phyloP scores from a whole-genome alignment of 2,888 invertebrate species.

The Metacarcinus magister region DNA sequence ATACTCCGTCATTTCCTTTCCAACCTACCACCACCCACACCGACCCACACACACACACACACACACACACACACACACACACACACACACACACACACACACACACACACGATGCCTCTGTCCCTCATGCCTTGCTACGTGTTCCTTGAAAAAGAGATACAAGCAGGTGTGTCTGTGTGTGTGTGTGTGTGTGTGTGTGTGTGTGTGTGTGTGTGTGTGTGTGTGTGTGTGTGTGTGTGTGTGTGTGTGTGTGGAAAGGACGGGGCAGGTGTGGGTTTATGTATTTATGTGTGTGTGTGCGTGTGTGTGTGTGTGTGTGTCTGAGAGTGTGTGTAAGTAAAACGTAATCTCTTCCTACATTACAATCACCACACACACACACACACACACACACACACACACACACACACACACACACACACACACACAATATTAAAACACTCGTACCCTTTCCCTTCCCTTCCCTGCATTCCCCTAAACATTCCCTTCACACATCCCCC shows the following conservation, averaged over 20 bases:
- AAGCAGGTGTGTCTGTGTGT: neutral
- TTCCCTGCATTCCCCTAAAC: neutral
- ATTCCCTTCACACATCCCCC: too few species aligned
- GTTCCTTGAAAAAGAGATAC: neutral
- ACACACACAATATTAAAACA: too few species aligned
- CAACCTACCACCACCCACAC: neutral
- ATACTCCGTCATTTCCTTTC: neutral
- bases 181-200: neutral
- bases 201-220: conserved; percentile 42
- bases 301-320: neutral
- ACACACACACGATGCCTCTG: neutral
- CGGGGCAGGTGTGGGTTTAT: too few species aligned
- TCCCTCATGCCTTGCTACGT: neutral
- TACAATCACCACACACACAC: neutral
- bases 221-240: neutral
- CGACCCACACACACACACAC: conserved; percentile 1
- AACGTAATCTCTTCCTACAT: neutral
- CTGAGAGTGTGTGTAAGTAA: too few species aligned
- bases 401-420: too few species aligned
- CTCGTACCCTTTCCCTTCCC: neutral
- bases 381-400: neutral
- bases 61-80: neutral
- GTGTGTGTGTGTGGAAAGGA: neutral
- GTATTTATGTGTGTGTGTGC: neutral
- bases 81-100: conserved; percentile 46